Conservation (phyloP, 2,113 vertebrate genomes). For the Nesospiza acunhae region DNA sequence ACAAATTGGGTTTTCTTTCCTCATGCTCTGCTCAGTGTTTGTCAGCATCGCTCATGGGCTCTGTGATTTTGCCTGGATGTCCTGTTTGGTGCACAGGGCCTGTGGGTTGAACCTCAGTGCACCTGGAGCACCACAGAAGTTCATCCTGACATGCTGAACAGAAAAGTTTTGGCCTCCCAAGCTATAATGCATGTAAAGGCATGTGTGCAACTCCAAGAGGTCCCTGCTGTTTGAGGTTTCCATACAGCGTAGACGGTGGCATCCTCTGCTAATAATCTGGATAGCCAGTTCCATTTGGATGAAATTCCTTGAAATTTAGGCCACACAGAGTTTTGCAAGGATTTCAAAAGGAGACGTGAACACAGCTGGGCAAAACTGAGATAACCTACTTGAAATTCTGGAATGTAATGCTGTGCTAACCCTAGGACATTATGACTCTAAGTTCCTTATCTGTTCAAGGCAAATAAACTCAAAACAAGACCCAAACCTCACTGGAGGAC, state of each 20-base stretch:
- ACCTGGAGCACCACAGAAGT: not conserved
- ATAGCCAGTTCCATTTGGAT: not conserved
- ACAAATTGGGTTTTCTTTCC: not conserved
- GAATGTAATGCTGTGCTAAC: accelerated
- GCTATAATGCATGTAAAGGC: not conserved
- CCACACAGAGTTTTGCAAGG: not conserved
- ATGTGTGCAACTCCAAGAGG: not conserved
- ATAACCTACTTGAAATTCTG: not conserved
- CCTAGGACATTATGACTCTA: not conserved
- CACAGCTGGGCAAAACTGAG: not conserved
- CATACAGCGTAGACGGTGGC: not conserved
- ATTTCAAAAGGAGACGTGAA: not conserved
- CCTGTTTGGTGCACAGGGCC: not conserved
- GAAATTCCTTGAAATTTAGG: not conserved
- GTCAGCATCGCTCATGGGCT: accelerated
- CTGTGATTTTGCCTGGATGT: not conserved
- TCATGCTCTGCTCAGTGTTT: not conserved
- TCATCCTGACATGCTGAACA: not conserved
- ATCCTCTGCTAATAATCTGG: not conserved
- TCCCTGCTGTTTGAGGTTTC: not conserved
- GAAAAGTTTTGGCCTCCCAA: not conserved
- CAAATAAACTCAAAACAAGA: not conserved
- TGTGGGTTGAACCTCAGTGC: accelerated
- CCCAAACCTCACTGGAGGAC: not conserved
- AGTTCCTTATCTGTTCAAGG: not conserved